Percentiles rank a stretch among this genome's conserved stretches.
Conservation (phyloP, 2,888 invertebrate species). For the Neoscelio sp. region DNA sequence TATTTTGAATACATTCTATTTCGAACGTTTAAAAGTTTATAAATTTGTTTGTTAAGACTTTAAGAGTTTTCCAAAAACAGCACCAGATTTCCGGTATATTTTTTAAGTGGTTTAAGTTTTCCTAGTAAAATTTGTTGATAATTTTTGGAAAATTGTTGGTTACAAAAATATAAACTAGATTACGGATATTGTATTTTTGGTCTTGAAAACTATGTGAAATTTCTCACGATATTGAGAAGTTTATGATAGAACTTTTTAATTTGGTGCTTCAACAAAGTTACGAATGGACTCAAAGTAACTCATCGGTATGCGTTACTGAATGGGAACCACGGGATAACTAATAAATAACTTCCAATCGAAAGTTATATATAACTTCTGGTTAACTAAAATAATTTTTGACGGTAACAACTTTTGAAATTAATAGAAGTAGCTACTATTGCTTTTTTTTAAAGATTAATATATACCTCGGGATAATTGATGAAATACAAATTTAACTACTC, state of each 20-base stretch:
- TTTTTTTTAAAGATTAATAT: neutral
- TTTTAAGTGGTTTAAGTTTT: too few relatives aligned
- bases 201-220: constrained; percentile 5
- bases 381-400: constrained; percentile 7
- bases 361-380: constrained; percentile 20
- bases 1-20: too few relatives aligned
- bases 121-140: too few relatives aligned
- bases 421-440: neutral
- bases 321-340: constrained; percentile 20
- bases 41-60: too few relatives aligned
- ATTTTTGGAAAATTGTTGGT: neutral
- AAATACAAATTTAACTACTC: neutral
- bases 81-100: too few relatives aligned
- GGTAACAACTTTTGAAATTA: neutral
- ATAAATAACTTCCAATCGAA: constrained; percentile 31
- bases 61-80: too few relatives aligned
- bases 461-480: neutral
- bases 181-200: neutral
- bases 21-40: too few relatives aligned
- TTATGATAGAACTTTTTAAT: constrained; percentile 45
- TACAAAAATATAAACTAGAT: constrained; percentile 1
- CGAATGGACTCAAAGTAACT: constrained; percentile 27
- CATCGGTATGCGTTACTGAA: constrained; percentile 24
- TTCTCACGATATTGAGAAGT: constrained; percentile 17
- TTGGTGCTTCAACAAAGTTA: constrained; percentile 21